A percentile compares a stretch with the other conserved stretches of the same genome.
These are phyloP conservation scores for Tetramorium bicarinatum DNA, from an alignment of 2,888 invertebrate species.

Conservation along the genomic window DNA sequence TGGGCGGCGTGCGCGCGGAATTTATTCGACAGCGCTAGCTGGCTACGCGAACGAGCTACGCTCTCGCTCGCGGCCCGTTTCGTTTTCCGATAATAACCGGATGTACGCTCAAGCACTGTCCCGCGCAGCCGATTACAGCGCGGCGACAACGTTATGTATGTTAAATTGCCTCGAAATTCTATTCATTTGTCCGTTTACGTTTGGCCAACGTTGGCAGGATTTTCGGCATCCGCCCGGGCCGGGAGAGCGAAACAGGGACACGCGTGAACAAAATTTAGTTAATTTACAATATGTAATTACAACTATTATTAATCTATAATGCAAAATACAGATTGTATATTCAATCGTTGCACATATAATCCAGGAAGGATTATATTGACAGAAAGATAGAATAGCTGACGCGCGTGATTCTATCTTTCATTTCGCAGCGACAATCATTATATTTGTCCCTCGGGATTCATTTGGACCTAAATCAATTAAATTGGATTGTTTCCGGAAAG, in stretches of 20 bases:
- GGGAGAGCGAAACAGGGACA: neutral
- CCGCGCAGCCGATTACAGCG: slow-evolving; percentile 45
- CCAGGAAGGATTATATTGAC: neutral
- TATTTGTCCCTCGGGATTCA: slow-evolving; percentile 16
- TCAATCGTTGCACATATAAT: neutral
- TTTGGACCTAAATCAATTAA: slow-evolving; percentile 49
- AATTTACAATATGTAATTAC: neutral
- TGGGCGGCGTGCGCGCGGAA: slow-evolving; percentile 26
- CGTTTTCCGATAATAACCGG: slow-evolving; percentile 51
- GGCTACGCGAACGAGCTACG: slow-evolving; percentile 14
- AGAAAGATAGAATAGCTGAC: slow-evolving; percentile 14
- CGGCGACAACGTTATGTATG: slow-evolving; percentile 47
- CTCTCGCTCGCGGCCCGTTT: slow-evolving; percentile 24
- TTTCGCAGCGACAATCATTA: slow-evolving; percentile 5
- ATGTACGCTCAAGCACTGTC: slow-evolving; percentile 45
- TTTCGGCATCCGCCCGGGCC: slow-evolving; percentile 16
- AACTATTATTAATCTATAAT: slow-evolving; percentile 20
- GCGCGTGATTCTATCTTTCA: slow-evolving; percentile 1
- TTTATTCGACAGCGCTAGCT: slow-evolving; percentile 18
- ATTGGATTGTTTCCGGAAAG: slow-evolving; percentile 49
- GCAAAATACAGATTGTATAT: neutral
- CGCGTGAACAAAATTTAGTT: slow-evolving; percentile 3
- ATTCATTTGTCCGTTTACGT: slow-evolving; percentile 53
- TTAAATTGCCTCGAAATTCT: slow-evolving; percentile 52
- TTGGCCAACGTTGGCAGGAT: slow-evolving; percentile 30